Base-by-base conservation (phyloP, 1,140 invertebrate genomes). In the Drosophila pectinifera region DNA sequence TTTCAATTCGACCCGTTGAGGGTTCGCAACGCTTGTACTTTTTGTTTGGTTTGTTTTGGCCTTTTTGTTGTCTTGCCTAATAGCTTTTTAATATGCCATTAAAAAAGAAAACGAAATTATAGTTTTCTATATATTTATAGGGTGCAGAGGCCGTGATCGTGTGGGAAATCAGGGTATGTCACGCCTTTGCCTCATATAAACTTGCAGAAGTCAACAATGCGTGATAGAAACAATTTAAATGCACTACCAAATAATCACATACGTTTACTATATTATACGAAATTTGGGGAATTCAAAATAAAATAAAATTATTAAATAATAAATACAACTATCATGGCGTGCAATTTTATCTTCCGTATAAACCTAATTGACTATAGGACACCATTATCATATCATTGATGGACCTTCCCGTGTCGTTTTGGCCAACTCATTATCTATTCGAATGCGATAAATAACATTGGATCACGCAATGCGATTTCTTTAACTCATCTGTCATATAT, bases 381-480 rank as follows among this genome's bases (percentile, higher is more conserved):
- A 42, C 26, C n/a, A 36, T 68, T 31, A 16, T 16, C 24, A 46
- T 68, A 48, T 7, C 4, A 48, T 24, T 28, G 4, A 18, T 22
- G 5, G 31, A 45, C 8, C 2, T 31, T 45, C 31, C 4, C 20
- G 20, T 24, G 36, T 16, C 46, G 31, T 38, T 70, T 70, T 69
- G 48, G 26, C 58, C 58, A 64, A 49, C 43, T 68, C 64, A 68
- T 64, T 68, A 68, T 64, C 64, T 31, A 24, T 70, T 39, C 28
- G 42, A 39, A 46, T 20, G 53, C 31, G 34, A 46, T 70, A 34
- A 70, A 70, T 48, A 77, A 58, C 56, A 64, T 57, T 28, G 42
- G 38, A 57, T 65, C 73, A 81, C 68, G 82, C 73, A 59, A 84
- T 45, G 39, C 34, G 31, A 53, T 42, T 65, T 70, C 65, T 70